Evolutionary conservation across 92 coral and sea anemone genomes (phyloP).

Genomic region (Actinernus sp.): DNA sequence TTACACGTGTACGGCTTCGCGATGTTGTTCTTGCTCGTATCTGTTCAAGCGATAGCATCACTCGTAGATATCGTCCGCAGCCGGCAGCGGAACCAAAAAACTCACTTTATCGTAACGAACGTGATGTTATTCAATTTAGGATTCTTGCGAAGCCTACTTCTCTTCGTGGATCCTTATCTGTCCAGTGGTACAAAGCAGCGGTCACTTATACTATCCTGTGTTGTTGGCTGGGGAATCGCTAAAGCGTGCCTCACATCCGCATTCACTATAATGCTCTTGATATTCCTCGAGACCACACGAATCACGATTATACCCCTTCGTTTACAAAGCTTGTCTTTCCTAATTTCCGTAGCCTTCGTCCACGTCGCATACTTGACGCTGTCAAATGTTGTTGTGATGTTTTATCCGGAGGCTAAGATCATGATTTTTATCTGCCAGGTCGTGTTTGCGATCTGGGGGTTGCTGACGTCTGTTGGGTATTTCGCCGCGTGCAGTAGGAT

Average conservation of each 20-base stretch:
- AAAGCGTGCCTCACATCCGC: conserved; percentile 76
- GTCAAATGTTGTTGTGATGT: conserved; percentile 67
- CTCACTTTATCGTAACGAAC: conserved; percentile 48
- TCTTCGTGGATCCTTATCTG: conserved; percentile 71
- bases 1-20: conserved; percentile 50
- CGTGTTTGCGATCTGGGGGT: conserved; percentile 78
- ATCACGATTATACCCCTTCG: conserved; percentile 47
- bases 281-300: conserved; percentile 71
- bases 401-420: conserved; percentile 33
- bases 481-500: conserved; percentile 46
- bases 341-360: conserved; percentile 36
- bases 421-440: conserved; percentile 69
- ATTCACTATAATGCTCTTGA: conserved; percentile 60
- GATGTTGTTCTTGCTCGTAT: conserved; percentile 24
- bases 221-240: conserved; percentile 57
- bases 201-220: conserved; percentile 19
- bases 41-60: conserved; percentile 11
- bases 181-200: conserved; percentile 15
- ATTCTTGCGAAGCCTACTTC: conserved; percentile 18
- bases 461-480: conserved; percentile 65
- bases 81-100: background rate
- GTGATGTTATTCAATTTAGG: conserved; percentile 61
- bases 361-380: conserved; percentile 54
- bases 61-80: conserved; percentile 3
- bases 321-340: conserved; percentile 42